Evolutionary conservation across 2,888 invertebrate species (phyloP), one percentile per base, ranked within the genome.

Genomic region (Hypolimnas misippus): DNA sequence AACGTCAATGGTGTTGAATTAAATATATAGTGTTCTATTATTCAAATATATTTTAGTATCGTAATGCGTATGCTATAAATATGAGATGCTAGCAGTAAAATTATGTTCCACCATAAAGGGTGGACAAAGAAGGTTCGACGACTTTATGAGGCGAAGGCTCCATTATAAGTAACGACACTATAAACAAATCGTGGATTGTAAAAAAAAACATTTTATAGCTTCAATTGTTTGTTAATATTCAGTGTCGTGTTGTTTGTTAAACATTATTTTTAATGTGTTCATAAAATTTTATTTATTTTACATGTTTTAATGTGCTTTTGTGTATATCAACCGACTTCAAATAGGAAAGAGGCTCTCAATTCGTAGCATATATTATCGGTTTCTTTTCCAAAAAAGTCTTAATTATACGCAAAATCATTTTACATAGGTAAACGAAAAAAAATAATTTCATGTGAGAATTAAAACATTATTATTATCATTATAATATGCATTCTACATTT

Each of bases 61-160:
- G 52, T 61, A 62, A 57, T 67, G 61, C 67, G 65, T 63, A 68
- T 68, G 63, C 54, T 52, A 63, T 65, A 63, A 63, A 63, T 66
- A 65, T 67, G 70, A 75, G 75, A 73, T 71, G 75, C 73, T 78
- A 76, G 77, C 77, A 78, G 76, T 81, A 78, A 83, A 83, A 82
- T 78, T 77, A 83, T 79, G 74, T 72, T 74, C 44, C 62, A 72
- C 87, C 84, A 78, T 88, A 87, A 84, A 84, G 77, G 79, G 83
- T 86, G 85, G 83, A 88, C 89, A 89, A 87, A 86, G 87, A 75
- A 78, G 83, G 90, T 85, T 89, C 89, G 83, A 84, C 83, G 88
- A 88, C 89, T 79, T 70, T 70, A 73, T 70, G 64, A 51, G 57
- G n/a, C 67, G 66, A 50, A 57, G 73, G 76, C 65, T 82, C 79